phyloP scores from a whole-genome alignment of 2,113 vertebrate species.

The Sprattus sprattus region DNA sequence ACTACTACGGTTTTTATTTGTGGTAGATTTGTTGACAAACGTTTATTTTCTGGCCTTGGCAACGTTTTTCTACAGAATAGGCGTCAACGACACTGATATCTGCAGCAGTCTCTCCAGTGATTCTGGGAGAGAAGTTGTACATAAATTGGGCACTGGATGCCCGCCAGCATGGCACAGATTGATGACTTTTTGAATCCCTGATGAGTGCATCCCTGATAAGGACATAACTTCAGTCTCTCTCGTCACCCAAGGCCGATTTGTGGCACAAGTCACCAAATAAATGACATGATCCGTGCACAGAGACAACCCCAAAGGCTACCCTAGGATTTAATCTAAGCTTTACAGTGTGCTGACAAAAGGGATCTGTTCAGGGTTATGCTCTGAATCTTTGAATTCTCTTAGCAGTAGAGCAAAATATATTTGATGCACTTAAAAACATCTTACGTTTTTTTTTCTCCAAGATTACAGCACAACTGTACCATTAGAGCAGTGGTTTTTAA shows the following conservation, averaged over 20 bases:
- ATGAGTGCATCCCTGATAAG: not conserved
- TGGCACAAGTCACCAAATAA: not conserved
- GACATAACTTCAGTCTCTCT: not conserved
- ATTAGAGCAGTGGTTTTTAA: no score
- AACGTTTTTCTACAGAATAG: no score
- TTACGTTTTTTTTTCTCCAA: no score
- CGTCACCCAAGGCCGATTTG: not conserved
- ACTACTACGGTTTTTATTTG: no score
- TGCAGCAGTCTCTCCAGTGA: no score
- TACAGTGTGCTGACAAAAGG: not conserved
- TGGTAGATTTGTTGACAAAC: no score
- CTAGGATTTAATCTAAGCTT: not conserved
- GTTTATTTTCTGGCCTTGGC: no score
- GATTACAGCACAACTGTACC: no score
- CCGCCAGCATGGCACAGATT: not conserved
- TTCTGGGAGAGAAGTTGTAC: not conserved
- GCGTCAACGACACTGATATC: no score
- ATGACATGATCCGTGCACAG: not conserved
- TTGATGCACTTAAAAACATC: not conserved
- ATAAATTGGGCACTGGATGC: not conserved
- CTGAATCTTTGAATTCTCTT: not conserved
- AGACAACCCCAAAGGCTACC: not conserved
- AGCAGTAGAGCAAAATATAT: not conserved
- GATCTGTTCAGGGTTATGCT: not conserved
- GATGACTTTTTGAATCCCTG: not conserved